Evolutionary conservation across 2,113 vertebrate genomes (phyloP).

Genomic region (Pollachius pollachius): DNA sequence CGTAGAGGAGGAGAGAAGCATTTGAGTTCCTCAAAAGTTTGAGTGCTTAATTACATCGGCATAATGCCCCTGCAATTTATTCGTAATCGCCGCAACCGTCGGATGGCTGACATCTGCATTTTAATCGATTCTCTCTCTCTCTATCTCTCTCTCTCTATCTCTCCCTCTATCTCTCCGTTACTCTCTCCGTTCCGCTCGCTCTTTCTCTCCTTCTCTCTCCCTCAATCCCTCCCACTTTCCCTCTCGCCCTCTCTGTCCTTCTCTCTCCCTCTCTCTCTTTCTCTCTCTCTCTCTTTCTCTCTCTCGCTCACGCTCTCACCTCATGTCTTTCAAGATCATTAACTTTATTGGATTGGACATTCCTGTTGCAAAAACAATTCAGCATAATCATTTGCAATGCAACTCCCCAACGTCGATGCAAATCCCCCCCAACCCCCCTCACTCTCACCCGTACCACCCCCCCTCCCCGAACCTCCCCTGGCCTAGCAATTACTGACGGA

Average conservation of each 20-base stretch:
- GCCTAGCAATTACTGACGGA: slow-evolving; percentile 66
- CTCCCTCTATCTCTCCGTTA: no score
- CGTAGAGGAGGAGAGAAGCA: slow-evolving; percentile 11
- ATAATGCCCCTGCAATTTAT: slow-evolving; percentile 9
- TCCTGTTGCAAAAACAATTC: slow-evolving; percentile 76
- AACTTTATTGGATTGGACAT: slow-evolving; percentile 75
- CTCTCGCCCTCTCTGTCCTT: neutral
- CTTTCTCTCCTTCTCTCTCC: no score
- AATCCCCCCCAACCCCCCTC: slow-evolving; percentile 35
- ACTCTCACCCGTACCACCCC: slow-evolving; percentile 15
- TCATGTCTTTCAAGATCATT: slow-evolving; percentile 73
- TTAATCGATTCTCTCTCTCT: slow-evolving; percentile 60
- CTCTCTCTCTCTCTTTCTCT: slow-evolving; percentile 25
- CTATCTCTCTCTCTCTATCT: neutral
- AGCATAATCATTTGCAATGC: slow-evolving; percentile 68
- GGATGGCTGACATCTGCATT: slow-evolving; percentile 64
- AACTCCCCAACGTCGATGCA: slow-evolving; percentile 63
- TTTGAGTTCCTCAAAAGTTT: slow-evolving; percentile 16
- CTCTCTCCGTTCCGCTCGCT: no score
- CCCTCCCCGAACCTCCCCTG: slow-evolving; percentile 39
- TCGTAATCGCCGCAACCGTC: slow-evolving; percentile 23
- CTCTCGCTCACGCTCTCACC: slow-evolving; percentile 10
- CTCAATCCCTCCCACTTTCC: neutral
- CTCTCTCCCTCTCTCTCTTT: neutral
- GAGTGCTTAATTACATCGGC: slow-evolving; percentile 40